phyloP scores from a whole-genome alignment of 2,113 vertebrate genomes.

The Osmerus eperlanus region DNA sequence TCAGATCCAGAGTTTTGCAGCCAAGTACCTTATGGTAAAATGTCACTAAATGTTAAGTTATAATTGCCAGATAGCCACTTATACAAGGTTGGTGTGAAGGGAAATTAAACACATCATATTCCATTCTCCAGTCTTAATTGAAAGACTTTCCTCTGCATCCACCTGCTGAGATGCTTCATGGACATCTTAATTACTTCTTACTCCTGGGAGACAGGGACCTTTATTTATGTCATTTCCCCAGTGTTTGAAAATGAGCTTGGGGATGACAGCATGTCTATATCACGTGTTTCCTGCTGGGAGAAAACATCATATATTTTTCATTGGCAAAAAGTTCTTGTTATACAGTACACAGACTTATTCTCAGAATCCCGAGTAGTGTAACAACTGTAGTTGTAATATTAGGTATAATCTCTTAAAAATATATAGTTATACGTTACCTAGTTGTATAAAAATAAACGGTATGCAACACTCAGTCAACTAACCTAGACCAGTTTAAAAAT shows the following conservation, averaged over 20 bases:
- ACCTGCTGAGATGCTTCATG: background rate
- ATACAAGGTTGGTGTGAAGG: slow-evolving; percentile 9
- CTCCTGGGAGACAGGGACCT: background rate
- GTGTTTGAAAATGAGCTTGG: background rate
- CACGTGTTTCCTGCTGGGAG: background rate
- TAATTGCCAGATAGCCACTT: slow-evolving; percentile 6
- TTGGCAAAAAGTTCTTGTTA: background rate
- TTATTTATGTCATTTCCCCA: background rate
- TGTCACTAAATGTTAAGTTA: background rate
- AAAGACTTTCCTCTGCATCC: background rate
- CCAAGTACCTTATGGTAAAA: background rate
- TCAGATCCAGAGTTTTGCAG: too few relatives aligned
- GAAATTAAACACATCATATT: background rate
- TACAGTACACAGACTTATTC: too few relatives aligned
- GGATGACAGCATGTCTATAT: background rate
- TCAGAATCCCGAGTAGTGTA: too few relatives aligned
- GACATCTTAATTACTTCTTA: background rate
- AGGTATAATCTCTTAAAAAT: too few relatives aligned
- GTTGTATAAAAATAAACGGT: too few relatives aligned
- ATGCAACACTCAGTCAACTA: too few relatives aligned
- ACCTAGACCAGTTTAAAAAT: too few relatives aligned
- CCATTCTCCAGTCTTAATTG: slow-evolving; percentile 1
- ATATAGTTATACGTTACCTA: too few relatives aligned
- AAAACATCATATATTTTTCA: background rate
- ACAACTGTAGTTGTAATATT: too few relatives aligned